These are phyloP conservation scores for Anser cygnoides DNA, from an alignment of 2,113 vertebrate genomes.

Conservation along the genomic window DNA sequence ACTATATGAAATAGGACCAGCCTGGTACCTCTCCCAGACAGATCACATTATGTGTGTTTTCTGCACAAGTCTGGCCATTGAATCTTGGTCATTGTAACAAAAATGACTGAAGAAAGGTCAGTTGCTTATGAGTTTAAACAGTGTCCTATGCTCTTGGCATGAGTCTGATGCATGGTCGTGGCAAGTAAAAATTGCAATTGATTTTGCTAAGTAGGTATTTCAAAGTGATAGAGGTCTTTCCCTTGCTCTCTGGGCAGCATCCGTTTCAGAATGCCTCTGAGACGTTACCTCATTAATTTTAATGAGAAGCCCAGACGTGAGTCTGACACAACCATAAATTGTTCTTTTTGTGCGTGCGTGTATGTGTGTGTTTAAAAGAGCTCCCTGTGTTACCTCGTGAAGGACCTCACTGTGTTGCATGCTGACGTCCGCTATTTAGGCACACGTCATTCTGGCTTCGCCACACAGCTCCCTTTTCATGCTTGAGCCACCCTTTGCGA, in stretches of 20 bases:
- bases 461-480: slow-evolving; percentile 57
- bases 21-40: neutral
- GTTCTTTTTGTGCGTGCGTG: slow-evolving; percentile 9
- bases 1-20: neutral
- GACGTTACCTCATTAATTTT: slow-evolving; percentile 78
- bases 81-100: neutral
- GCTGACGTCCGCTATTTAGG: slow-evolving; percentile 1
- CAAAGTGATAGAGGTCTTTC: slow-evolving; percentile 14
- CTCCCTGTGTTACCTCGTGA: slow-evolving; percentile 61
- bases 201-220: slow-evolving; percentile 24
- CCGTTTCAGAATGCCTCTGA: slow-evolving; percentile 56
- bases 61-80: neutral
- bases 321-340: slow-evolving; percentile 72
- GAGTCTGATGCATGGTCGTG: neutral
- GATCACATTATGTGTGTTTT: neutral
- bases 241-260: slow-evolving; percentile 24
- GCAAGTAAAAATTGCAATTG: slow-evolving; percentile 20
- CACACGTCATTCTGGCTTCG: slow-evolving; percentile 39
- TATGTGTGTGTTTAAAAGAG: slow-evolving; percentile 17
- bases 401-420: slow-evolving; percentile 53
- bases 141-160: neutral
- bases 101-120: neutral
- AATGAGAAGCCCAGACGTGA: slow-evolving; percentile 72
- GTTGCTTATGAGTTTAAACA: neutral
- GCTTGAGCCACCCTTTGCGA: neutral